These are phyloP conservation scores for Phylloscopus trochiloides DNA, from an alignment of 2,113 vertebrate species.

Conservation along the genomic window DNA sequence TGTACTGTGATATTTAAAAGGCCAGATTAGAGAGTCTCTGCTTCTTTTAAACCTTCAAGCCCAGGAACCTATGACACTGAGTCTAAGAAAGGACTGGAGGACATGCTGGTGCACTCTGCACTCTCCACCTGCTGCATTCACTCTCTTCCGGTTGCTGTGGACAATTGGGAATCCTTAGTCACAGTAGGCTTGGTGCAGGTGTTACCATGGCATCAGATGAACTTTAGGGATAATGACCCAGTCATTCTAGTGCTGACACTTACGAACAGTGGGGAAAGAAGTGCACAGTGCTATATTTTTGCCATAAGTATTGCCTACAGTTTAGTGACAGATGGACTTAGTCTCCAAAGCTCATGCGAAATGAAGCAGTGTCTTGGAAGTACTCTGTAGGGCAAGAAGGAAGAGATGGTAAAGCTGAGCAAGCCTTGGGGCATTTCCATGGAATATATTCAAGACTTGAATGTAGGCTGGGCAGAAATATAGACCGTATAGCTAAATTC, in stretches of 20 bases:
- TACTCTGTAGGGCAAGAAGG: background rate
- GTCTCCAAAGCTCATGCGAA: background rate
- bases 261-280: background rate
- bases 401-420: background rate
- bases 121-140: background rate
- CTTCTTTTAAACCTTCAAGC: background rate
- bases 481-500: background rate
- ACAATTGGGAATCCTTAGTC: background rate
- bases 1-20: background rate
- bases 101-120: background rate
- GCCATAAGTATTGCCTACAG: background rate
- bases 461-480: background rate
- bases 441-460: background rate
- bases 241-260: background rate
- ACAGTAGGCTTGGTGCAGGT: background rate
- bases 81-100: background rate
- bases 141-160: background rate
- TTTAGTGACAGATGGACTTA: background rate
- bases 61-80: background rate
- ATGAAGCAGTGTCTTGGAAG: background rate
- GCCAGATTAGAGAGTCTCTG: background rate
- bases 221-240: background rate
- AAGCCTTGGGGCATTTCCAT: background rate
- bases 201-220: background rate
- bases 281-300: background rate